Evolutionary conservation across 2,888 invertebrate genomes (phyloP).

Genomic region (Leptopilina syphax): DNA sequence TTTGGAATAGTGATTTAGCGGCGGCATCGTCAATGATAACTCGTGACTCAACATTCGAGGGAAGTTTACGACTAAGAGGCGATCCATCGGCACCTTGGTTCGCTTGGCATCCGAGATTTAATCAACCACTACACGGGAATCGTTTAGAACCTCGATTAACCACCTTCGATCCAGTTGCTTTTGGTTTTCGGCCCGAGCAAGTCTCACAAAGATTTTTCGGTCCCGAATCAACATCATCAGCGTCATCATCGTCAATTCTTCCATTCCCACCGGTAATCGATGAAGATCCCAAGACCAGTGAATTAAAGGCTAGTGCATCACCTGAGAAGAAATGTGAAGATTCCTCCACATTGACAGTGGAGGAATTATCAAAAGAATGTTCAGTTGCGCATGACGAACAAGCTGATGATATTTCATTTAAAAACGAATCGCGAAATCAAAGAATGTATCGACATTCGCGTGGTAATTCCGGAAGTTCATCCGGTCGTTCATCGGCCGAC

Average conservation of each 20-base stretch:
- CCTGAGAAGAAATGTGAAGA: slow-evolving; percentile 27
- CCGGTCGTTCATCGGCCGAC: slow-evolving; percentile 74
- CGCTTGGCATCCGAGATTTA: slow-evolving; percentile 72
- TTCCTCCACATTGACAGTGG: slow-evolving; percentile 46
- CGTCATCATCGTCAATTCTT: slow-evolving; percentile 20
- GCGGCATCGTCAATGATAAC: slow-evolving; percentile 72
- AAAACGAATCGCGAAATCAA: slow-evolving; percentile 55
- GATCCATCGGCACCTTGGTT: slow-evolving; percentile 72
- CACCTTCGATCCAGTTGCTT: slow-evolving; percentile 63
- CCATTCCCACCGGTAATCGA: neutral
- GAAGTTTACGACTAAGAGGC: slow-evolving; percentile 65
- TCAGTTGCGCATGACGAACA: slow-evolving; percentile 46
- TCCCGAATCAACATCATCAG: neutral
- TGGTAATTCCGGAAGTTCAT: slow-evolving; percentile 72
- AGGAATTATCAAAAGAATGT: slow-evolving; percentile 51
- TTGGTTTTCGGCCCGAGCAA: slow-evolving; percentile 54
- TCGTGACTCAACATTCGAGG: slow-evolving; percentile 65
- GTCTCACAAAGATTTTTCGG: slow-evolving; percentile 40
- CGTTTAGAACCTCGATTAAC: slow-evolving; percentile 64
- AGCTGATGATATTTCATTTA: slow-evolving; percentile 52
- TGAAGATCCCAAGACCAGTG: neutral
- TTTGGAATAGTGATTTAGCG: slow-evolving; percentile 80
- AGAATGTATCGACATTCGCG: slow-evolving; percentile 68
- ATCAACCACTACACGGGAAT: slow-evolving; percentile 66
- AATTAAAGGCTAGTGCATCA: neutral